Evolutionary conservation across 2,888 invertebrate genomes (phyloP), one percentile per base, ranked within the genome.

Genomic region (Ctenicera cuprea): DNA sequence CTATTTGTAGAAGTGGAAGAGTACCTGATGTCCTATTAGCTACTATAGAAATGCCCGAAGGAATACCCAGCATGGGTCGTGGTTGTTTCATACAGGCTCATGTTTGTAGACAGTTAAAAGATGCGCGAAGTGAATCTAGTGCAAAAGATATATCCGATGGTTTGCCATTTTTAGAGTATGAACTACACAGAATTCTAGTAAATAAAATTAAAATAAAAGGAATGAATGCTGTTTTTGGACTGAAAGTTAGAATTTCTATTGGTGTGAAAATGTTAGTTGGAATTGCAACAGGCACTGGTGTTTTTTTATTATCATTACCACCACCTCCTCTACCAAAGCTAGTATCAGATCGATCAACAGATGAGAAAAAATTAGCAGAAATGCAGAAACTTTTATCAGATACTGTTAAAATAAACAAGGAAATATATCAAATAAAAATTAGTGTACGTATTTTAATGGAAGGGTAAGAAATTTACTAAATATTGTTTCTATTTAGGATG

Each of bases 121-220:
- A 95, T 79, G 89, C 93, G 7, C 91, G 94, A 11, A 94, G 95
- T 0, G 97, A 97, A 87, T 90, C 94, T 0, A 94, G 94, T 79
- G 96, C 98, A 3, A 93, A 97, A 80, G 98, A 98, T 88, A 95
- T 99, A 73, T 97, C 97, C 0, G 96, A 98, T 88, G 95, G 95
- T 80, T 89, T 98, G 67, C 98, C 98, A 0, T 98, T 98, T 88
- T 87, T 98, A 67, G 98, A 99, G 86, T 98, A 98, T 85, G 98
- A 99, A 86, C 88, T 99, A 57, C 97, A 99, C 87, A 92, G 96
- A 74, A 91, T 97, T 79, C 88, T 98, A 41, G 90, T 97, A 0
- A 97, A 96, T 83, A 98, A 97, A 85, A 88, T 98, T 1, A 93
- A 95, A 86, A 94, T 97, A 77, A 96, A 96, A 87, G 97, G 97